A percentile compares a stretch with the other conserved stretches of the same genome.
phyloP scores from a whole-genome alignment of 2,113 vertebrate genomes.

The Eubucco bourcierii region DNA sequence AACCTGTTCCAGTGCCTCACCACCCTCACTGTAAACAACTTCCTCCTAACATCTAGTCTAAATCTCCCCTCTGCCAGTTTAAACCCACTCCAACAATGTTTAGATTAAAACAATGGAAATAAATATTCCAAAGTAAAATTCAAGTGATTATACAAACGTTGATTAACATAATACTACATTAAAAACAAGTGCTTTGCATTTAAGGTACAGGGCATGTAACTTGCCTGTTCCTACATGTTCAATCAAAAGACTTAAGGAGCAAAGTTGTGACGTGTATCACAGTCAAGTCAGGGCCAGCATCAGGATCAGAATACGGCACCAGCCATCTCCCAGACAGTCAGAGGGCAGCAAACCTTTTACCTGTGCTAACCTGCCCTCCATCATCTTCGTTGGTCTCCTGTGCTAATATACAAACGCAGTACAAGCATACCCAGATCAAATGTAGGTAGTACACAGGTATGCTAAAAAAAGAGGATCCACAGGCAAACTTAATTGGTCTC shows the following conservation, averaged over 20 bases:
- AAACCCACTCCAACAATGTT: not conserved
- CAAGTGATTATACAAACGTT: not conserved
- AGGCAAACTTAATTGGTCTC: not conserved
- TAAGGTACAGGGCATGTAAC: not conserved
- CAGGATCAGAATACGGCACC: not conserved
- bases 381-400: not conserved
- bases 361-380: not conserved
- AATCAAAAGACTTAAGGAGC: not conserved
- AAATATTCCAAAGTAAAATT: not conserved
- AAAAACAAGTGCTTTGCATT: not conserved
- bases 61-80: too few species aligned
- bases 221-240: not conserved
- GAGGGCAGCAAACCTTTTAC: not conserved
- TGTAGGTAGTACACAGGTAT: not conserved
- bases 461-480: not conserved
- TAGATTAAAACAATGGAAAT: not conserved
- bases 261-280: rapidly evolving
- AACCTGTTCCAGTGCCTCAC: too few species aligned
- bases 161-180: not conserved
- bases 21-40: too few species aligned
- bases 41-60: too few species aligned
- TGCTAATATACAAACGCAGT: not conserved
- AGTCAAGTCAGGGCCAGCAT: not conserved
- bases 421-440: not conserved
- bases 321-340: not conserved